Evolutionary conservation across 2,888 invertebrate genomes (phyloP), one percentile per base, ranked within the genome.

Genomic region (Flexamia atlantica): DNA sequence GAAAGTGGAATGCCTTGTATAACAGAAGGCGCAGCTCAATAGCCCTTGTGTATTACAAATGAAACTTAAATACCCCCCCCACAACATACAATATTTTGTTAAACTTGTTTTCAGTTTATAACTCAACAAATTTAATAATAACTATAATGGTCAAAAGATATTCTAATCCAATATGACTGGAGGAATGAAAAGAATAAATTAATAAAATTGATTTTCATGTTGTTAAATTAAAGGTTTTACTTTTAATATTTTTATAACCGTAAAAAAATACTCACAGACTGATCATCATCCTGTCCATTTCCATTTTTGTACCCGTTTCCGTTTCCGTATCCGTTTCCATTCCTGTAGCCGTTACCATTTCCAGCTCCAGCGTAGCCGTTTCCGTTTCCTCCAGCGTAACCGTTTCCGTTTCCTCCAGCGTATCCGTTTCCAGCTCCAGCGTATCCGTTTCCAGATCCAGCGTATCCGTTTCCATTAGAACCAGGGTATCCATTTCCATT

Each of bases 211-310:
- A n/a, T n/a, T n/a, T n/a, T n/a, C n/a, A n/a, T n/a, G n/a, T n/a
- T n/a, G n/a, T 40, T 12, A 40, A 40, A 40, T 40, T 40, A 40
- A 40, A 40, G 7, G 5, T 5, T 12, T 40, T 40, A 9, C 40
- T 9, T 9, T 40, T 40, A 40, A 12, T 40, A 40, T 40, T 40
- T 12, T 12, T 40, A 40, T 12, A 40, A 5, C 40, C 40, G 12
- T 40, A 40, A 40, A 40, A 40, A 12, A 9, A 36, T 36, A 84
- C 84, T 84, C 40, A 84, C 84, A 12, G 84, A 84, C 23, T 82
- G 82, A 50, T 84, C 84, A 40, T 82, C 84, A 32, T 81, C 28
- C 28, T 42, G 50, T 3, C 76, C 76, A 50, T 76, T 76, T 2
- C 76, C 76, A 14, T 46, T 76, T 40, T 72, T 72, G 72, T 72